Evolutionary conservation across 2,888 invertebrate genomes (phyloP), one percentile per base, ranked within the genome.

Genomic region (Argynnis bischoffii): DNA sequence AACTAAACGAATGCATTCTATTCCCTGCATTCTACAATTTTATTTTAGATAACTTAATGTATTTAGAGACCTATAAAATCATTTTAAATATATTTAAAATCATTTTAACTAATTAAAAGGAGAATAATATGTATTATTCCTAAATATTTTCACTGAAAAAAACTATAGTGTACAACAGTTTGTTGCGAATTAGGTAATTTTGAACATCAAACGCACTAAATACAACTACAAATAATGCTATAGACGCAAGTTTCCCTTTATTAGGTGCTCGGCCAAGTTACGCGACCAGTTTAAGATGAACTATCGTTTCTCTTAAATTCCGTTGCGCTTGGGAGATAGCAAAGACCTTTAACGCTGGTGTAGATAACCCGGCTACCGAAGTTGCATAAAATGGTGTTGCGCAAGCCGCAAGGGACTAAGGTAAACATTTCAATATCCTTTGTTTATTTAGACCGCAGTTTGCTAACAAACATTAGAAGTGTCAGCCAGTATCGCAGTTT

Each of bases 341-440:
- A 69, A 72, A 73, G 85, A 69, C 82, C 85, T 81, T 75, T 71
- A 53, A 35, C 55, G 69, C 75, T 84, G 82, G 85, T 72, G 63
- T 70, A 74, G 76, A 82, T 84, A 83, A 26, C 53, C 63, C 35
- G 67, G 63, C 80, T 79, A 79, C 79, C 79, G 78, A 80, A 80
- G 81, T 87, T 86, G 82, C 83, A 81, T 81, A 82, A 84, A 84
- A 79, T 79, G 81, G 78, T 81, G 81, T 86, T 84, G 86, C 83
- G 81, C 82, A 87, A 86, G 82, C 85, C 82, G 76, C 86, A 82
- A 82, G 78, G 79, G 80, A 79, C 78, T 81, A 82, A 81, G 80
- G 80, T 81, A 83, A 85, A 83, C 78, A 80, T 79, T 84, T 82
- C 81, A 83, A 85, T 85, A 83, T 85, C 84, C 83, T 86, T 87